Percentiles rank a stretch among this genome's conserved stretches.
These are phyloP conservation scores for Notarius lentiginosus DNA, from an alignment of 2,113 vertebrate genomes.

Conservation along the genomic window DNA sequence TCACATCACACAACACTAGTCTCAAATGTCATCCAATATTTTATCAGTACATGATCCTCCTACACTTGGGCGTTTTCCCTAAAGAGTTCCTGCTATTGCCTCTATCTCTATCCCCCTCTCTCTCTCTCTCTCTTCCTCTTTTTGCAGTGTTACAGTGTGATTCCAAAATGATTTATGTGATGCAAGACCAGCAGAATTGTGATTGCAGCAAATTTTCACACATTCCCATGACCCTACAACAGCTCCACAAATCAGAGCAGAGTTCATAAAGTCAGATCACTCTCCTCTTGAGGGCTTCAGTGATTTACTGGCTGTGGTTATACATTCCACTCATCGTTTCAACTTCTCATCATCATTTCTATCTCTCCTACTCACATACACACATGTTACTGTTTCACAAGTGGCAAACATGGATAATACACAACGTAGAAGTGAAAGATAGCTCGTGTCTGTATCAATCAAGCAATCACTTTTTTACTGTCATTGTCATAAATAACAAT, in stretches of 20 bases:
- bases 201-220: slow-evolving; percentile 61
- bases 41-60: slow-evolving; percentile 9
- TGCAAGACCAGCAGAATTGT: slow-evolving; percentile 48
- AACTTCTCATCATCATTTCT: not conserved
- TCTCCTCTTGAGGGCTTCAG: slow-evolving; percentile 55
- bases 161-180: slow-evolving; percentile 56
- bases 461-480: no score
- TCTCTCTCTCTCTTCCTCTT: not conserved
- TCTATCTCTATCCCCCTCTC: not conserved
- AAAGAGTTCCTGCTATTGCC: not conserved
- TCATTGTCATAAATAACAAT: no score
- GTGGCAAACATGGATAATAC: not conserved
- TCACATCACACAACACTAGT: not conserved
- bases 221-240: slow-evolving; percentile 58
- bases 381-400: not conserved
- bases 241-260: slow-evolving; percentile 64
- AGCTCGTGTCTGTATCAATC: not conserved
- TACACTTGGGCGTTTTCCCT: not conserved
- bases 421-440: not conserved
- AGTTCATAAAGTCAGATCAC: slow-evolving; percentile 58
- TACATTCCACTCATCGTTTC: slow-evolving; percentile 49
- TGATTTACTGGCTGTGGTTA: slow-evolving; percentile 58
- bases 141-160: slow-evolving; percentile 25
- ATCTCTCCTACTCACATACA: not conserved
- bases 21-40: not conserved